Evolutionary conservation across 2,113 vertebrate species (phyloP).

Genomic region (Marmota monax): DNA sequence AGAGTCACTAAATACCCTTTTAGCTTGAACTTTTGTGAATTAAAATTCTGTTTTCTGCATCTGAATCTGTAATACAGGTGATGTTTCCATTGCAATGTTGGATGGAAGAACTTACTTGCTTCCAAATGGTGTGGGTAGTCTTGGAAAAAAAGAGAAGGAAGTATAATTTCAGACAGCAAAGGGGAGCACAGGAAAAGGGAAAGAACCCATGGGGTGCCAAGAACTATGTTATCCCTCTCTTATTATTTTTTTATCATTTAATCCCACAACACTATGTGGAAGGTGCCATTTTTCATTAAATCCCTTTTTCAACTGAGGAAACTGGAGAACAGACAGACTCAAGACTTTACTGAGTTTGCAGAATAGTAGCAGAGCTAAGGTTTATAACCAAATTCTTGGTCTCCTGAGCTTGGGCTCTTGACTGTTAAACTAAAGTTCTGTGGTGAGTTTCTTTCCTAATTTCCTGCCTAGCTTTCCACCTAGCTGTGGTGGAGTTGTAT

Average conservation of each 20-base stretch:
- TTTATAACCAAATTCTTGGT: not conserved
- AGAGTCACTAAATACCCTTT: not conserved
- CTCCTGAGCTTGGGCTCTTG: conserved; percentile 11
- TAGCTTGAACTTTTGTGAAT: not conserved
- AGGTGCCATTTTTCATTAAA: not conserved
- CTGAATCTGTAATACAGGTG: not conserved
- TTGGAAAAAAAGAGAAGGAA: not conserved
- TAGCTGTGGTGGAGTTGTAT: not conserved
- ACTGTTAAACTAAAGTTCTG: not conserved
- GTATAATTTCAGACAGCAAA: not conserved
- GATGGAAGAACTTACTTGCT: not conserved
- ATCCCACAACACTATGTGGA: not conserved
- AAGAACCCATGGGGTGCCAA: not conserved
- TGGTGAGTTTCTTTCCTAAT: not conserved
- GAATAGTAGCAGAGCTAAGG: not conserved
- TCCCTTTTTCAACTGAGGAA: not conserved
- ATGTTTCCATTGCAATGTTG: not conserved
- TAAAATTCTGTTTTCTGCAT: conserved; percentile 20
- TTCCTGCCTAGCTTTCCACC: not conserved
- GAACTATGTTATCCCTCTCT: not conserved
- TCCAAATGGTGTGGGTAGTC: not conserved
- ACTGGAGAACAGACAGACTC: not conserved
- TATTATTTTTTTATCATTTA: not conserved
- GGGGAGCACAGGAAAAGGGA: not conserved
- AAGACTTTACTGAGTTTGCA: not conserved